Evolutionary conservation across 2,888 invertebrate genomes (phyloP).

Genomic region (Drosophila imparisetae): DNA sequence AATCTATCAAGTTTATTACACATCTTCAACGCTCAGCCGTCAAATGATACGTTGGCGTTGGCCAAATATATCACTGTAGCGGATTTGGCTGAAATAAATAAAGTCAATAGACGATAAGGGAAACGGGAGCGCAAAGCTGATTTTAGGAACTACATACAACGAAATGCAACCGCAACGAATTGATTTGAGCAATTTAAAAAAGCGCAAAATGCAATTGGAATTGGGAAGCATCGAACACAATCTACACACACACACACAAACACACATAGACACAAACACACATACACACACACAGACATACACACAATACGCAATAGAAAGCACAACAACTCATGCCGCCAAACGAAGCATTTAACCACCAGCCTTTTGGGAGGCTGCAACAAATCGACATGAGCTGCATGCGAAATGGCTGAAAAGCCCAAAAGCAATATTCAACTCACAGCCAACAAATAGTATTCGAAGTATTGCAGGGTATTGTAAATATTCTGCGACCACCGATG

Average conservation of each 20-base stretch:
- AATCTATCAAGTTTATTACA: not conserved
- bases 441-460: slow-evolving; percentile 43
- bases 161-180: slow-evolving; percentile 72
- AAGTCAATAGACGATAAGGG: slow-evolving; percentile 52
- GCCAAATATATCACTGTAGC: slow-evolving; percentile 10
- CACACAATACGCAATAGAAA: slow-evolving; percentile 29
- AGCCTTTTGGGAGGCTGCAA: slow-evolving; percentile 5
- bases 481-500: slow-evolving; percentile 41
- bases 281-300: slow-evolving; percentile 12
- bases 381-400: slow-evolving; percentile 57
- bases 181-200: slow-evolving; percentile 72
- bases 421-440: slow-evolving; percentile 59
- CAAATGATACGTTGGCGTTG: slow-evolving; percentile 6
- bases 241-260: slow-evolving; percentile 23
- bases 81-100: slow-evolving; percentile 63
- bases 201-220: slow-evolving; percentile 73
- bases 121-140: slow-evolving; percentile 42
- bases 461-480: slow-evolving; percentile 32
- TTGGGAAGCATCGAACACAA: slow-evolving; percentile 14
- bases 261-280: too few relatives aligned
- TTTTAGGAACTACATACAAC: slow-evolving; percentile 43
- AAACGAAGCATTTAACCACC: slow-evolving; percentile 4
- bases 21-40: not conserved
- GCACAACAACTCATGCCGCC: slow-evolving; percentile 1
- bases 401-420: slow-evolving; percentile 52